Evolutionary conservation across 1,140 invertebrate species (phyloP), one percentile per base, ranked within the genome.

Genomic region (Brachionus rubens): DNA sequence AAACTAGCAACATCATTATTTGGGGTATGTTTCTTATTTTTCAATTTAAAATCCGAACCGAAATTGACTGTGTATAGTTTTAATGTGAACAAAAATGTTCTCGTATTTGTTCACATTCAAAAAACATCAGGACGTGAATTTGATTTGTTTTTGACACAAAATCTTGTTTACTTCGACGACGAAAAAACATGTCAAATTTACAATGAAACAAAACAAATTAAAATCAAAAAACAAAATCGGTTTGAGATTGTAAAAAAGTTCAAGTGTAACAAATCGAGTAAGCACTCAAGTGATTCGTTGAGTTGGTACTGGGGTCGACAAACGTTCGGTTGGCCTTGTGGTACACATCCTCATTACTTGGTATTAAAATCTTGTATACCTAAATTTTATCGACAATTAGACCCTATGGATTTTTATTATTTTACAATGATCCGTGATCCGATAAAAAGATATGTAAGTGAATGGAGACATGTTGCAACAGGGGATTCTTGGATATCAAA

Each of bases 301-400:
- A n/a, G n/a, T 6, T 99, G 96, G 96, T 87, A 99, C 56, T 98
- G 99, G 85, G 97, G 94, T 82, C 89, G 96, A 80, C 98, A 97
- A 85, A 97, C 95, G 7, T 97, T 94, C n/a, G 96, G 96, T 54
- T 99, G 96, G 96, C 92, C 93, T 81, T 99, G 96, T 87, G 96
- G 96, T 62, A 86, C 99, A 19, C 96, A 99, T 86, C 95, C 96
- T 14, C 87, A 99, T 86, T 99, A 93, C 91, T 98, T 95, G 14
- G 95, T 98, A 86, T 83, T 98, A 72, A 93, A 92, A 10, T 89
- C 89, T 80, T 92, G 93, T 85, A 12, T 56, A 9, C 6, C 26
- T 28, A 56, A 26, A 28, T 28, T 2, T 2, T 14, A 28, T 56
- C 52, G 19, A 10, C 48, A 52, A 52, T 52, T 21, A 19, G 21